Evolutionary conservation across 1,140 invertebrate genomes (phyloP).

Genomic region (Bombus soroeensis): DNA sequence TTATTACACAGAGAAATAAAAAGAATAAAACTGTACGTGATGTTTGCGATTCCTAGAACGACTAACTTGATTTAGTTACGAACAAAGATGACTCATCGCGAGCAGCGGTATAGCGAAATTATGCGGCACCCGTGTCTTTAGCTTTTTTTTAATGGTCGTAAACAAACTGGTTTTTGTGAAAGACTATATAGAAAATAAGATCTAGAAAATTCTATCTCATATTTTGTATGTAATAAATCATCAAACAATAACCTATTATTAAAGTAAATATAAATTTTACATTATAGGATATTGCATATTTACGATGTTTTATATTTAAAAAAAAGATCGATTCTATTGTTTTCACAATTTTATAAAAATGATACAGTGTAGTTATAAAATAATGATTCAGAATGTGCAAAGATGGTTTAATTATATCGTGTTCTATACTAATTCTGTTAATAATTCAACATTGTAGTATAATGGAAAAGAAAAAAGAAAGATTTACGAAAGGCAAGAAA

Average conservation of each 20-base stretch:
- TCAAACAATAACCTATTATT: background rate
- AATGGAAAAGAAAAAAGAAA: background rate
- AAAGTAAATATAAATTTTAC: background rate
- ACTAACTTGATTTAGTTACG: constrained; percentile 13
- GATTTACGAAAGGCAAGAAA: background rate
- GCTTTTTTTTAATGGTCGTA: background rate
- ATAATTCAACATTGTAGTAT: background rate
- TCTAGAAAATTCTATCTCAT: background rate
- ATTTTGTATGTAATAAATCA: background rate
- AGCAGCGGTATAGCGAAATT: constrained; percentile 18
- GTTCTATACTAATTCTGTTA: background rate
- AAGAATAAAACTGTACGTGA: constrained; percentile 16
- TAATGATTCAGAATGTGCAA: background rate
- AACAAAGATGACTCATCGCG: constrained; percentile 48
- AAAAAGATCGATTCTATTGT: background rate
- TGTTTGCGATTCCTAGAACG: constrained; percentile 48
- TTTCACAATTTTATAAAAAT: background rate
- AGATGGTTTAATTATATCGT: background rate
- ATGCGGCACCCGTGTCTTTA: background rate
- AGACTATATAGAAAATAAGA: too few relatives aligned
- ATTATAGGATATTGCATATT: background rate
- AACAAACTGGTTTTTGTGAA: background rate
- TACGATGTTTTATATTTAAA: constrained; percentile 11
- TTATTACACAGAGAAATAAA: background rate
- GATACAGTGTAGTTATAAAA: background rate